These are phyloP conservation scores for Meandrusa payeni DNA, from an alignment of 2,888 invertebrate genomes.

Conservation along the genomic window DNA sequence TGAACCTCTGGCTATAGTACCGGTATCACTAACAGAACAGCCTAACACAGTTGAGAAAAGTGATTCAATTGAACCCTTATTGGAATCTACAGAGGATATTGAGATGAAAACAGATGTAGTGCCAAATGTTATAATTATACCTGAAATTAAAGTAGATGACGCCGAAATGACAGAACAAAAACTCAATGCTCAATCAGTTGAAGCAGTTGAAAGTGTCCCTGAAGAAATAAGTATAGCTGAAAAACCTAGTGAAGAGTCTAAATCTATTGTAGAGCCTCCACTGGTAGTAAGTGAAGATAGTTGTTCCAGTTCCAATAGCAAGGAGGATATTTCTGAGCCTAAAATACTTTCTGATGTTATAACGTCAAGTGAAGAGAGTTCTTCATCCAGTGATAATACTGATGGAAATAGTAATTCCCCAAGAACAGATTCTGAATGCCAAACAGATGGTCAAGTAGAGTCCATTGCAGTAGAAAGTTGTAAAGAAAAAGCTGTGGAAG, in stretches of 20 bases:
- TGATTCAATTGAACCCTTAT: not conserved
- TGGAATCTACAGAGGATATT: constrained; percentile 11
- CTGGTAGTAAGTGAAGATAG: constrained; percentile 51
- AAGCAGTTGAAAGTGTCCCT: constrained; percentile 29
- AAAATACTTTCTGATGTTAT: constrained; percentile 60
- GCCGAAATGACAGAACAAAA: constrained; percentile 68
- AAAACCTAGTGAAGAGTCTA: constrained; percentile 27
- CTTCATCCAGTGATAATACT: constrained; percentile 70
- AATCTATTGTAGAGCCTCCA: constrained; percentile 29
- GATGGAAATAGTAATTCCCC: constrained; percentile 73
- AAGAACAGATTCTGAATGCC: constrained; percentile 40
- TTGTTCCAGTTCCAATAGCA: constrained; percentile 57
- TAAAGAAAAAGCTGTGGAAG: constrained; percentile 29
- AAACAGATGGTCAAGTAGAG: constrained; percentile 26
- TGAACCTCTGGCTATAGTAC: constrained; percentile 1
- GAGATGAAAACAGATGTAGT: constrained; percentile 30
- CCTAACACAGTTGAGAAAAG: constrained; percentile 4
- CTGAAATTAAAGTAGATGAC: constrained; percentile 70
- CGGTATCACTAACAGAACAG: constrained; percentile 2
- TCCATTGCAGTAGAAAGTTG: constrained; percentile 33
- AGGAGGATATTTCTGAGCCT: constrained; percentile 53
- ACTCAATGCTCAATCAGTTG: constrained; percentile 48
- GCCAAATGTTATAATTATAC: constrained; percentile 46
- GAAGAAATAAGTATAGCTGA: constrained; percentile 36
- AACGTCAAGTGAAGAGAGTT: constrained; percentile 70